phyloP scores from a whole-genome alignment of 2,888 invertebrate species.

The Acrobeloides nanus region DNA sequence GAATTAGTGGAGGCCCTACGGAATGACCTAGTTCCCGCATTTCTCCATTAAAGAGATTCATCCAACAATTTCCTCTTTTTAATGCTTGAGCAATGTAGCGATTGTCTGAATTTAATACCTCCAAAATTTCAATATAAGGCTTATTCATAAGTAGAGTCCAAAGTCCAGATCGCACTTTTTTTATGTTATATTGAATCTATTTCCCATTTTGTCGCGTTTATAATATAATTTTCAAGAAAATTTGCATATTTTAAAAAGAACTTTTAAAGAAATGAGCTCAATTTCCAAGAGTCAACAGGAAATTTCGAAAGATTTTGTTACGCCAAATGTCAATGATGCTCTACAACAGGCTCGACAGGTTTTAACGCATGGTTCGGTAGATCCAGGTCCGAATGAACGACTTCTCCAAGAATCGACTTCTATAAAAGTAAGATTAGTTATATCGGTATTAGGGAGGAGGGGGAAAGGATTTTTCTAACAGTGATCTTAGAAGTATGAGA shows the following conservation, averaged over 20 bases:
- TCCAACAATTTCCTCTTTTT: no score
- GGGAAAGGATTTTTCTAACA: not conserved
- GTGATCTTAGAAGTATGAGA: not conserved
- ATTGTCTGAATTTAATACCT: no score
- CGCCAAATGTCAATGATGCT: conserved; percentile 30
- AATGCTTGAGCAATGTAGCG: no score
- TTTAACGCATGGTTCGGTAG: conserved; percentile 22
- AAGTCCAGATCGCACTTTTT: no score
- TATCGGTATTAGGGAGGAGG: not conserved
- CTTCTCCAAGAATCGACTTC: conserved; percentile 31
- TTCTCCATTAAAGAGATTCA: no score
- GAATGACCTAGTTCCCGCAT: no score
- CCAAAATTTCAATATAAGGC: no score
- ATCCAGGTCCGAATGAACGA: conserved; percentile 20
- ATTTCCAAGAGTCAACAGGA: not conserved
- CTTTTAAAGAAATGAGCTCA: not conserved
- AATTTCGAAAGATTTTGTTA: conserved; percentile 31
- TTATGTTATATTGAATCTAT: no score
- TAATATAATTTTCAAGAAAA: conserved; percentile 1
- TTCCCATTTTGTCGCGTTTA: no score
- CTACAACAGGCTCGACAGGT: conserved; percentile 30
- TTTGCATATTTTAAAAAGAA: not conserved
- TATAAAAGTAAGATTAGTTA: conserved; percentile 18
- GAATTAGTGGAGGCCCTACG: no score
- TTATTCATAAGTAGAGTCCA: no score